phyloP scores from a whole-genome alignment of 2,888 invertebrate genomes.

The Lasiommata megera region DNA sequence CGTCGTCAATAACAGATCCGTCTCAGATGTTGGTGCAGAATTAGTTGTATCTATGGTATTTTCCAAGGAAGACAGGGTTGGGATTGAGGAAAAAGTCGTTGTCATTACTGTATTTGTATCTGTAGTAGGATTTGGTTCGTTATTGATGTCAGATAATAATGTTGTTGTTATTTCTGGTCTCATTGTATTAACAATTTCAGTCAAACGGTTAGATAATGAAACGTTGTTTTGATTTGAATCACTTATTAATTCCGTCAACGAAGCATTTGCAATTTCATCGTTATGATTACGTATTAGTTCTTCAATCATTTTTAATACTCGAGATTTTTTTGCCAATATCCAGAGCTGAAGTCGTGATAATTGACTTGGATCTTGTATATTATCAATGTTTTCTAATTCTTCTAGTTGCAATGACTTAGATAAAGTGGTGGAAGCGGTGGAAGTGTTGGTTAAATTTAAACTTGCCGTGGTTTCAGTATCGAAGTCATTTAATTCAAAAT shows the following conservation, averaged over 20 bases:
- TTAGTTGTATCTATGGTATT: constrained; percentile 32
- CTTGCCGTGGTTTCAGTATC: constrained; percentile 35
- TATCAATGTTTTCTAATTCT: constrained; percentile 40
- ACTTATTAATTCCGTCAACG: constrained; percentile 53
- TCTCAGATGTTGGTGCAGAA: constrained; percentile 27
- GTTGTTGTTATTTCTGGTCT: constrained; percentile 49
- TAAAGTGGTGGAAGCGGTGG: constrained; percentile 32
- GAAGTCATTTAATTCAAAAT: constrained; percentile 55
- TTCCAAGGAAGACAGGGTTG: constrained; percentile 38
- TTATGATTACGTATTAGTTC: constrained; percentile 71
- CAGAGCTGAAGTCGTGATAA: constrained; percentile 65
- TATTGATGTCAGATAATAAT: constrained; percentile 34
- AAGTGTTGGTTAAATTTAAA: constrained; percentile 14
- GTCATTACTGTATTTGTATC: constrained; percentile 42
- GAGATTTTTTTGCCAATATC: constrained; percentile 74
- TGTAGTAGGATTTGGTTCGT: constrained; percentile 39
- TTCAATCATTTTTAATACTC: constrained; percentile 75
- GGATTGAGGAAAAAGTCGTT: constrained; percentile 39
- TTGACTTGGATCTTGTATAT: constrained; percentile 52
- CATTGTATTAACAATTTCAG: constrained; percentile 66
- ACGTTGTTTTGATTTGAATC: constrained; percentile 50
- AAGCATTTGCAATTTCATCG: constrained; percentile 61
- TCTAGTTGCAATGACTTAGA: constrained; percentile 34
- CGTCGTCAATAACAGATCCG: constrained; percentile 18
- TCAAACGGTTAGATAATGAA: constrained; percentile 60